Conservation (phyloP, 92 coral and sea anemone species). For the Siderastrea radians region DNA sequence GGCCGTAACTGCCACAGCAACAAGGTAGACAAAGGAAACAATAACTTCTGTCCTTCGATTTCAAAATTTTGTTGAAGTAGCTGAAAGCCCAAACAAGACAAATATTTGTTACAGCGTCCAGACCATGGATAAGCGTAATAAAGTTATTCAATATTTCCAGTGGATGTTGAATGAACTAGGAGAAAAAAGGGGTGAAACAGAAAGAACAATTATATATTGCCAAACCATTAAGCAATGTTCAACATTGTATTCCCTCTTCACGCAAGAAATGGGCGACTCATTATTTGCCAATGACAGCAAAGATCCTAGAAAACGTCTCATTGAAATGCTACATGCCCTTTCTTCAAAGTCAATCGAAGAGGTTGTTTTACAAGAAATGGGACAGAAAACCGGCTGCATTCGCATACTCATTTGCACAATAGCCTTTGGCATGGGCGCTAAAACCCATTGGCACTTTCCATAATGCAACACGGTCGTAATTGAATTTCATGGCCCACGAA, state of each 20-base stretch:
- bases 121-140: neutral
- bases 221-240: constrained; percentile 18
- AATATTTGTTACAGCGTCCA: constrained; percentile 5
- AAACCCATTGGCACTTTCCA: too few species aligned
- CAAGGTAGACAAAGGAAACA: neutral
- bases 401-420: constrained; percentile 13
- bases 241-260: constrained; percentile 18
- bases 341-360: neutral
- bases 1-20: neutral
- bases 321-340: constrained; percentile 20
- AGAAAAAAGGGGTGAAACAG: neutral
- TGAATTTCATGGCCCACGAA: too few species aligned
- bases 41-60: neutral
- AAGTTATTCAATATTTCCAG: neutral
- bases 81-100: constrained; percentile 6
- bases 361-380: constrained; percentile 14
- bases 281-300: neutral
- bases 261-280: neutral
- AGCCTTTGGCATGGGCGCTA: constrained; percentile 30
- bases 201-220: constrained; percentile 11
- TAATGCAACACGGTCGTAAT: too few species aligned
- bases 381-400: constrained; percentile 2
- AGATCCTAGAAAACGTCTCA: neutral
- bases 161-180: constrained; percentile 5
- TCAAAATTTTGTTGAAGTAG: neutral